These are phyloP conservation scores for Salvelinus namaycush DNA, from an alignment of 2,113 vertebrate genomes.

Conservation along the genomic window DNA sequence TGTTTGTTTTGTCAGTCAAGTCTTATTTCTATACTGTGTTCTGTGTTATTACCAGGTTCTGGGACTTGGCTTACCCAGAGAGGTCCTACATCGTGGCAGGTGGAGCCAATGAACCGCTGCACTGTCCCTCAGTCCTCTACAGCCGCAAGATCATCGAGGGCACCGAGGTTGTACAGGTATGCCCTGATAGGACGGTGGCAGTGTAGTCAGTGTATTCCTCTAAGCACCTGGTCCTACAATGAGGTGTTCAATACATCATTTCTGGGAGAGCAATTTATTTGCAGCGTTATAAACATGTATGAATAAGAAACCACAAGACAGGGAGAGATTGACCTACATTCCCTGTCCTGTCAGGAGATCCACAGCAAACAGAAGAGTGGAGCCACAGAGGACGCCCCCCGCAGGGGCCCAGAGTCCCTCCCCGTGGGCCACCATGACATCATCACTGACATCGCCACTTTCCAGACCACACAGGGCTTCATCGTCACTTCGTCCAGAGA, in stretches of 20 bases:
- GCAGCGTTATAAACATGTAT: too few species aligned
- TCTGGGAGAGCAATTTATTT: too few species aligned
- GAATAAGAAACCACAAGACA: too few species aligned
- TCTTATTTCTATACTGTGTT: neutral
- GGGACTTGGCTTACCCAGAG: conserved; percentile 96
- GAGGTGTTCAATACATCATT: too few species aligned
- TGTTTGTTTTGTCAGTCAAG: neutral
- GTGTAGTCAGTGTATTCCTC: too few species aligned
- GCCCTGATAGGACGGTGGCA: too few species aligned
- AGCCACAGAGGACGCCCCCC: conserved; percentile 85
- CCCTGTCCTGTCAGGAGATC: conserved; percentile 81
- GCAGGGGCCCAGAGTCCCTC: conserved; percentile 89
- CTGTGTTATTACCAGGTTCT: conserved; percentile 79
- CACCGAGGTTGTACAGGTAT: conserved; percentile 95
- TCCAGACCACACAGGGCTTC: conserved; percentile 97
- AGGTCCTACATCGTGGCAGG: conserved; percentile 92
- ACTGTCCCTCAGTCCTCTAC: conserved; percentile 90
- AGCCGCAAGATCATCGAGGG: conserved; percentile 96
- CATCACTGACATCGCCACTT: conserved; percentile 94
- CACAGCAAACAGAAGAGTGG: conserved; percentile 95
- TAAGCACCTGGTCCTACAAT: too few species aligned
- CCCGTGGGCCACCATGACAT: conserved; percentile 96
- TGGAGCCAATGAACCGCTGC: conserved; percentile 79
- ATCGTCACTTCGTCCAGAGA: conserved; percentile 95
- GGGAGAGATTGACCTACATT: neutral